Evolutionary conservation across 2,797 vertebrate species (phyloP).

Genomic region (Danio choprae): DNA sequence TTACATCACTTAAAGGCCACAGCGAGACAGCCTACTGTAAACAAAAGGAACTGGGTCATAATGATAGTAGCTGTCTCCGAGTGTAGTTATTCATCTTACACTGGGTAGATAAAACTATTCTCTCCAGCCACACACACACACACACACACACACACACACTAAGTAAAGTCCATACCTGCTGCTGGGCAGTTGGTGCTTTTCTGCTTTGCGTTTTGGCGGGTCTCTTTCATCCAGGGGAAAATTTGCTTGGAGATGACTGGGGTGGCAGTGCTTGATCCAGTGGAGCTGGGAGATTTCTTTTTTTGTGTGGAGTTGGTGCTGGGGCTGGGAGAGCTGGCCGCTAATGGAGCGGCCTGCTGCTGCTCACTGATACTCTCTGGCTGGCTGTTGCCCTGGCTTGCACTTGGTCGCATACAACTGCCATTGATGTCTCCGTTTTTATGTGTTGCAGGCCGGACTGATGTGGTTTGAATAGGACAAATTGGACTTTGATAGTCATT

Average conservation of each 20-base stretch:
- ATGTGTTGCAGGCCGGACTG: slow-evolving; percentile 83
- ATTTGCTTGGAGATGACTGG: slow-evolving; percentile 95
- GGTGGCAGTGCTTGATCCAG: slow-evolving; percentile 79
- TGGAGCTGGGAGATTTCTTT: slow-evolving; percentile 84
- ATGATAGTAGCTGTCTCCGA: background rate
- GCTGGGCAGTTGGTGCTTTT: slow-evolving; percentile 89
- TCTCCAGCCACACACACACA: background rate
- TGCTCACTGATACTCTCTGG: slow-evolving; percentile 82
- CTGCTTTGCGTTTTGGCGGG: slow-evolving; percentile 94
- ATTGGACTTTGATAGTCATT: slow-evolving; percentile 91
- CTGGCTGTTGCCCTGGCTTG: slow-evolving; percentile 81
- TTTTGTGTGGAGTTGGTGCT: slow-evolving; percentile 87
- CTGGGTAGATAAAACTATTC: background rate
- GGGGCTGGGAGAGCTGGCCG: slow-evolving; percentile 86
- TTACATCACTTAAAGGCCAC: slow-evolving; percentile 11
- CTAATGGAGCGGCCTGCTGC: slow-evolving; percentile 85
- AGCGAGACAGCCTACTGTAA: slow-evolving; percentile 3
- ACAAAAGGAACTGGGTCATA: slow-evolving; percentile 1
- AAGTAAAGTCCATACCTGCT: slow-evolving; percentile 82
- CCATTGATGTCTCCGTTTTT: slow-evolving; percentile 91
- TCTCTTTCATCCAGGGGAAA: slow-evolving; percentile 99
- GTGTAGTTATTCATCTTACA: background rate
- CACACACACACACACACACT: slow-evolving; percentile 2
- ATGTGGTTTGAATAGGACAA: slow-evolving; percentile 91
- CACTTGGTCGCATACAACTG: slow-evolving; percentile 91